Evolutionary conservation across 2,888 invertebrate species (phyloP), one percentile per base, ranked within the genome.

Genomic region (Pycnomerus fuliginosus): DNA sequence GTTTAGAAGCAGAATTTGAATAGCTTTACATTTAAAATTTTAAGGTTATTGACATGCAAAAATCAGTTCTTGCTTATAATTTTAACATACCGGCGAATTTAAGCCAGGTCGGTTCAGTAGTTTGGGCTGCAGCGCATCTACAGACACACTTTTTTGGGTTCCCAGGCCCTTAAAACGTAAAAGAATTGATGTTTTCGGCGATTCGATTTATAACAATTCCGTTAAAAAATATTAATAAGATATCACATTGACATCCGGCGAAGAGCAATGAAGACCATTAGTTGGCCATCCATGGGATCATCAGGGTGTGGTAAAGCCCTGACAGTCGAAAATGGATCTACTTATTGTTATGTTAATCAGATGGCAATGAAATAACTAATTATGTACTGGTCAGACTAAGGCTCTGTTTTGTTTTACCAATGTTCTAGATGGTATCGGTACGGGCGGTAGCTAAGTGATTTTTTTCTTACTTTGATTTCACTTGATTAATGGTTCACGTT

Each of bases 321-420:
- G 61, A 58, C 58, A 57, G 58, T 53, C 55, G 30, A 56, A 60
- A 62, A 61, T 63, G 60, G 60, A 60, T 60, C 58, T 55, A 53
- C 58, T 55, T 58, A 62, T 63, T 64, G 58, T 64, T 64, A 63
- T 64, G 62, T 58, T 63, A 62, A 64, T 64, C 64, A 60, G 61
- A 60, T 63, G 56, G 58, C 60, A 59, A 61, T 60, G 58, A 61
- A 60, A 56, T 55, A 61, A 62, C 59, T 62, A 64, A 61, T 61
- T 63, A 59, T 56, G 44, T 48, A 43, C 41, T 22, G 29, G 24
- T 42, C 29, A 36, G 32, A 36, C 29, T 8, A 22, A 29, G 44
- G 35, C 36, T 49, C 15, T 39, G 49, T 54, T 57, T 57, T 55
- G 53, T 55, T 52, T 55, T 50, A 52, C 52, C 44, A 47, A 27